Evolutionary conservation across 1,140 invertebrate species (phyloP).

Genomic region (Zaprionus davidi): DNA sequence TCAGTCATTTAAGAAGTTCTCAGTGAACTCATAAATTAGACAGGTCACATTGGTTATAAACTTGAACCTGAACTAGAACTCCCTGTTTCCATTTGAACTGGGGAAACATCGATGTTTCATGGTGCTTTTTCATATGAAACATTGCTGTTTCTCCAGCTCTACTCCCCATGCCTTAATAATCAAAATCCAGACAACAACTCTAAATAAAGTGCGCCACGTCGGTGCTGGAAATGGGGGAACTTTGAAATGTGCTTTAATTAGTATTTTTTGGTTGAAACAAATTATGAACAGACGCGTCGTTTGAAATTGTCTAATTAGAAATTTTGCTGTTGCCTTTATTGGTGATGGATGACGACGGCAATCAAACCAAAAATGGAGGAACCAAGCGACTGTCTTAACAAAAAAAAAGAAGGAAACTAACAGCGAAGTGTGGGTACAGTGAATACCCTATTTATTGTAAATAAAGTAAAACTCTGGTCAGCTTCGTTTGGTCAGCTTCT

Average conservation of each 20-base stretch:
- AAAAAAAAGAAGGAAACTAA: constrained; percentile 1
- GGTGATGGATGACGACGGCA: constrained; percentile 18
- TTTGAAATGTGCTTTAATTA: constrained; percentile 16
- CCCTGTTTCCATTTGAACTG: too few relatives aligned
- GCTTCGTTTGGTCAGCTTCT: not conserved
- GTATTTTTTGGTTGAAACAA: constrained; percentile 25
- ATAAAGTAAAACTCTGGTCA: too few relatives aligned
- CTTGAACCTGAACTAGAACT: too few relatives aligned
- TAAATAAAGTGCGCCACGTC: not conserved
- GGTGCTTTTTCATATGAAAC: too few relatives aligned
- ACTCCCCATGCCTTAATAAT: too few relatives aligned
- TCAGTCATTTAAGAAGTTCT: not conserved
- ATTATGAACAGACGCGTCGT: constrained; percentile 14
- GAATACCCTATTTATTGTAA: not conserved
- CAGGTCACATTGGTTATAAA: not conserved
- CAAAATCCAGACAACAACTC: not conserved
- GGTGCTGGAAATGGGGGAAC: not conserved
- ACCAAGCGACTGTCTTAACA: not conserved
- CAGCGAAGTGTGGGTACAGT: not conserved
- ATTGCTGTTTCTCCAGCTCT: too few relatives aligned
- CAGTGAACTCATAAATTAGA: not conserved
- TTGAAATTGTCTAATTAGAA: constrained; percentile 32
- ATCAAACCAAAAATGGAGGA: constrained; percentile 20
- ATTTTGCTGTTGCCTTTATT: constrained; percentile 22
- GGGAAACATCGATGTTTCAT: too few relatives aligned